Evolutionary conservation across 2,888 invertebrate species (phyloP).

Genomic region (Rhabditoides inermis): DNA sequence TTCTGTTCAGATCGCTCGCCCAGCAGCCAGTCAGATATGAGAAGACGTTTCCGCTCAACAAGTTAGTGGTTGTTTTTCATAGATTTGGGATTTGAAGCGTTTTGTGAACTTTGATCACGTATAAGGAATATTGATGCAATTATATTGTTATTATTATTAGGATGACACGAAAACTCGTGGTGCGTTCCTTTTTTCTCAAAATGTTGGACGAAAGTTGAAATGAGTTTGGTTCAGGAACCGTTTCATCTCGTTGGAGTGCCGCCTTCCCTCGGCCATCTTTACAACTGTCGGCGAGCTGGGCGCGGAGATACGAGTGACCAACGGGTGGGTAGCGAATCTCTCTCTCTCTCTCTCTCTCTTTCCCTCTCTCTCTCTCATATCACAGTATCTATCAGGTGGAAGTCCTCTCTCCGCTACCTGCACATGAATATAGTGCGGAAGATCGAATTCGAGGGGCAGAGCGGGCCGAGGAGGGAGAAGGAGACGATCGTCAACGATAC

Average conservation of each 20-base stretch:
- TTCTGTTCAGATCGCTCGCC: neutral
- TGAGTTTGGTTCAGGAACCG: constrained; percentile 26
- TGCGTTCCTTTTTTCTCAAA: no score
- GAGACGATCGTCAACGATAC: constrained; percentile 20
- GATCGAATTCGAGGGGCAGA: no score
- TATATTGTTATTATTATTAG: no score
- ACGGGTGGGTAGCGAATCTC: constrained; percentile 15
- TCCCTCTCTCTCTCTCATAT: neutral
- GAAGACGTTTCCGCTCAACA: neutral
- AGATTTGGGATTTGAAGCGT: no score
- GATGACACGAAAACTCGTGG: no score
- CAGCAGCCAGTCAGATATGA: neutral
- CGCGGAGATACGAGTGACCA: constrained; percentile 14
- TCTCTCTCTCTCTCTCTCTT: constrained; percentile 9
- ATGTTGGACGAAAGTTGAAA: no score
- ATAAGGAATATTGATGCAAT: neutral
- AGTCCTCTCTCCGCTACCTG: constrained; percentile 18
- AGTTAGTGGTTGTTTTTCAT: no score
- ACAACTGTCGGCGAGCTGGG: constrained; percentile 19
- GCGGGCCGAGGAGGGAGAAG: constrained; percentile 3
- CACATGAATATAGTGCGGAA: constrained; percentile 24
- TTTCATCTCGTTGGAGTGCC: constrained; percentile 19
- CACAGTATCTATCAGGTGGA: constrained; percentile 7
- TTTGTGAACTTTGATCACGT: no score
- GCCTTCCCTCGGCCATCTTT: constrained; percentile 17